A percentile compares a stretch with the other conserved stretches of the same genome.
phyloP scores from a whole-genome alignment of 2,888 invertebrate genomes.

The Amphipyra tragopoginis region DNA sequence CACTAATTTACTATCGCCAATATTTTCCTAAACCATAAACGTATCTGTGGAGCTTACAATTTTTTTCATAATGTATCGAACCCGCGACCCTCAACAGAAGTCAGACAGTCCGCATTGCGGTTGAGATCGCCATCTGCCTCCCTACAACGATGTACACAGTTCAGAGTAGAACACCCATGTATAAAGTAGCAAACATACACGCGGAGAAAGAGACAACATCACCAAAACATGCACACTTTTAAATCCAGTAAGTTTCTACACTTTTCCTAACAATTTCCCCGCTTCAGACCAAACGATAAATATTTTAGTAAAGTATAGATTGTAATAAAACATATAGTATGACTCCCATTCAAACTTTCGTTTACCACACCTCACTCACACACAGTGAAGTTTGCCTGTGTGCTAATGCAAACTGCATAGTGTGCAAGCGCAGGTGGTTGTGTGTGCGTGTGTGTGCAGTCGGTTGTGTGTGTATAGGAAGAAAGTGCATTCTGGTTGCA shows the following conservation, averaged over 20 bases:
- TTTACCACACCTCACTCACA: conserved; percentile 53
- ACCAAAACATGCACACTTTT: conserved; percentile 36
- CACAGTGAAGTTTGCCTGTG: conserved; percentile 43
- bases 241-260: conserved; percentile 40
- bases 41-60: neutral
- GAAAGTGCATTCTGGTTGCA: conserved; percentile 88
- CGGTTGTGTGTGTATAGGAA: conserved; percentile 72
- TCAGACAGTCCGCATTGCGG: conserved; percentile 29
- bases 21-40: neutral
- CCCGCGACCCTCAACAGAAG: conserved; percentile 10
- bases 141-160: neutral
- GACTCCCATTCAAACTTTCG: conserved; percentile 61
- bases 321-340: conserved; percentile 55
- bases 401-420: conserved; percentile 45
- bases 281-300: conserved; percentile 49
- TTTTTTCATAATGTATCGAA: neutral
- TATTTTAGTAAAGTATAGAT: conserved; percentile 52
- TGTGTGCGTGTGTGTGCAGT: conserved; percentile 35
- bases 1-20: too few species aligned
- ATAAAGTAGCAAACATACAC: neutral
- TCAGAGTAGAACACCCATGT: neutral
- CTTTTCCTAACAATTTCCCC: conserved; percentile 56
- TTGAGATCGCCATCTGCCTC: neutral
- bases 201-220: conserved; percentile 26
- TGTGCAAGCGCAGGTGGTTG: conserved; percentile 20